Evolutionary conservation across 2,797 vertebrate species (phyloP).

Genomic region (Graptemys geographica): DNA sequence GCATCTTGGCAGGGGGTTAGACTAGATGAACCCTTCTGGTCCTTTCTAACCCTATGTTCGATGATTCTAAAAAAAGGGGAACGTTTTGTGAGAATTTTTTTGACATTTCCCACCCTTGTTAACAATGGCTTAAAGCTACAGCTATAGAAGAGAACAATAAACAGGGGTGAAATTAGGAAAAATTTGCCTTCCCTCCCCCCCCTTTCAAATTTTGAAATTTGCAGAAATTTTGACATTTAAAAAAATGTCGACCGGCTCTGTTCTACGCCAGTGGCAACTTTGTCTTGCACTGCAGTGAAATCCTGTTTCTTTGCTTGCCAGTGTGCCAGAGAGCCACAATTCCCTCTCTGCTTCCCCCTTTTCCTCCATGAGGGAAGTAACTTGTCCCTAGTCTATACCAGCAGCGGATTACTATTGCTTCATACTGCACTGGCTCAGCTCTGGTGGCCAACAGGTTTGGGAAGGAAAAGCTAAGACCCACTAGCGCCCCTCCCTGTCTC

Average conservation of each 20-base stretch:
- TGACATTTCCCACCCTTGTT: not conserved
- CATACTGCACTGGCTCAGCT: not conserved
- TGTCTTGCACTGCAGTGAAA: not conserved
- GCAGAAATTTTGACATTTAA: not conserved
- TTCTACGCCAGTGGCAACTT: not conserved
- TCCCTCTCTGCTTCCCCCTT: not conserved
- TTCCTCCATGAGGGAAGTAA: not conserved
- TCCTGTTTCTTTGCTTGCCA: not conserved
- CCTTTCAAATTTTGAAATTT: not conserved
- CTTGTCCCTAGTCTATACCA: not conserved
- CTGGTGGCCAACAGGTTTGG: accelerated
- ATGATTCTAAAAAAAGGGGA: not conserved
- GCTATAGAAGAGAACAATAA: not conserved
- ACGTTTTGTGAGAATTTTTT: accelerated
- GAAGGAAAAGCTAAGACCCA: accelerated
- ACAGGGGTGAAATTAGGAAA: accelerated
- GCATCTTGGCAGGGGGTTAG: not conserved
- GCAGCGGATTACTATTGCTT: accelerated
- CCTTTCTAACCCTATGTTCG: not conserved
- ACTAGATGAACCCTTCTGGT: not conserved
- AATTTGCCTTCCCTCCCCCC: not conserved
- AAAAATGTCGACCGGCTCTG: not conserved
- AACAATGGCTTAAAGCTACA: not conserved
- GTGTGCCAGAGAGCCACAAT: not conserved
- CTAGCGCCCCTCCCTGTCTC: not conserved